Base-by-base conservation (phyloP, 2,888 invertebrate genomes). In the Aspidapion aeneum region DNA sequence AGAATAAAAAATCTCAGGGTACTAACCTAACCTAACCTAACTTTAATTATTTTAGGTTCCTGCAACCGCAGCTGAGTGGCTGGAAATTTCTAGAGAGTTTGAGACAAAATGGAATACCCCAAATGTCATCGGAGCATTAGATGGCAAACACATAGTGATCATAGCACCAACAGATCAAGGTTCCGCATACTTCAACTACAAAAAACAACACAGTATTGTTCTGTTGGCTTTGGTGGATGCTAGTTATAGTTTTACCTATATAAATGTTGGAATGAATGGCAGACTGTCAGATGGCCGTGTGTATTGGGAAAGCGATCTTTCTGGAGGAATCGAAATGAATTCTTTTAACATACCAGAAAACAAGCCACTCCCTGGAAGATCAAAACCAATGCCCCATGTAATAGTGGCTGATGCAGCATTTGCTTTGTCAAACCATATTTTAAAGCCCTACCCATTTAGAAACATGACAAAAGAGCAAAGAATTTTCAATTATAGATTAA, bases 371-470 rank as follows among this genome's bases (percentile, higher is more conserved):
- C 70, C 72, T 21, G 63, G 64, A 20, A 65, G 68, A 57, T 60
- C 62, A n/a, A 64, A 55, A 60, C 63, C 63, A 21, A 55, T 68
- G 2, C 71, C 73, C 7, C 69, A 69, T 68, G 70, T 72, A 1
- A 69, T 72, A 22, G 69, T 75, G 20, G 72, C 71, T 7, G 74
- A 74, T 69, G 70, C 71, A 56, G 74, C 72, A 21, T 75, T 75
- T 67, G 66, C 72, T 12, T 50, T 74, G 22, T 66, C 64, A 57
- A 55, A 60, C 9, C 60, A 69, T 57, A 66, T 74, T 59, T 56
- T 71, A 60, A 75, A 75, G 66, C 74, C 74, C 17, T 74, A 66
- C 66, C 66, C 72, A 20, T 57, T 66, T 1, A 62, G 64, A 17
- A 61, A 61, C 51, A 55, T 68, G 22, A 57, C 63, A 7, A 35